Evolutionary conservation across 2,113 vertebrate genomes (phyloP).

Genomic region (Mormyrus iriodes): DNA sequence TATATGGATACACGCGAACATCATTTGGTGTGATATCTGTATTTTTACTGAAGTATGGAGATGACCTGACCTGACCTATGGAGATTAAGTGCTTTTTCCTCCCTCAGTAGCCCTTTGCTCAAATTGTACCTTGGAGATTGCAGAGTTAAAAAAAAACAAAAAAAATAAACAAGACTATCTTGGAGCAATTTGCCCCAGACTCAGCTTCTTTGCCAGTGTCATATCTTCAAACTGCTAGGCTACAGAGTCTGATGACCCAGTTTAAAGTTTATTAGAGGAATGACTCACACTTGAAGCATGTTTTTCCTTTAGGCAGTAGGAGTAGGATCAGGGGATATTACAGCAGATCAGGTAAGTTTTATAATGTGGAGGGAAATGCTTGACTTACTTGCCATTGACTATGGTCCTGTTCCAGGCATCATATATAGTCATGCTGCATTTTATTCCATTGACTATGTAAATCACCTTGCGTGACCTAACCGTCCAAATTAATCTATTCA

Average conservation of each 20-base stretch:
- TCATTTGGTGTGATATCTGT: too few species aligned
- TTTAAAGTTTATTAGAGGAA: slow-evolving; percentile 17
- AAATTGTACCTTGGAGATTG: neutral
- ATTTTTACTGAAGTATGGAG: too few species aligned
- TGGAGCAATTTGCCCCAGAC: neutral
- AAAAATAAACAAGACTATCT: neutral
- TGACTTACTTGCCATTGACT: neutral
- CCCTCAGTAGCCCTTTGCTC: neutral
- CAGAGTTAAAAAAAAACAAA: neutral
- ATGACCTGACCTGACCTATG: too few species aligned
- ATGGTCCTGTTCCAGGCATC: too few species aligned
- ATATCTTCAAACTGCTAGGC: neutral
- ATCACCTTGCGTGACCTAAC: too few species aligned
- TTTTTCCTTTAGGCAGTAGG: slow-evolving; percentile 7
- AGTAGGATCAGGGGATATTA: neutral
- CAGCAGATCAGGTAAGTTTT: neutral
- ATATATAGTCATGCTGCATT: too few species aligned
- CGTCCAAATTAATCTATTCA: too few species aligned
- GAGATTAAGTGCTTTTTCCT: too few species aligned
- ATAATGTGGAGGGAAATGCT: neutral
- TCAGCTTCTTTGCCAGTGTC: neutral
- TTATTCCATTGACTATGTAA: too few species aligned
- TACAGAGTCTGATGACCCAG: neutral
- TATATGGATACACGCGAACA: too few species aligned
- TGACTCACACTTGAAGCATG: neutral